A percentile compares a stretch with the other conserved stretches of the same genome.
These are phyloP conservation scores for Thumatha senex DNA, from an alignment of 2,888 invertebrate genomes.

Conservation along the genomic window DNA sequence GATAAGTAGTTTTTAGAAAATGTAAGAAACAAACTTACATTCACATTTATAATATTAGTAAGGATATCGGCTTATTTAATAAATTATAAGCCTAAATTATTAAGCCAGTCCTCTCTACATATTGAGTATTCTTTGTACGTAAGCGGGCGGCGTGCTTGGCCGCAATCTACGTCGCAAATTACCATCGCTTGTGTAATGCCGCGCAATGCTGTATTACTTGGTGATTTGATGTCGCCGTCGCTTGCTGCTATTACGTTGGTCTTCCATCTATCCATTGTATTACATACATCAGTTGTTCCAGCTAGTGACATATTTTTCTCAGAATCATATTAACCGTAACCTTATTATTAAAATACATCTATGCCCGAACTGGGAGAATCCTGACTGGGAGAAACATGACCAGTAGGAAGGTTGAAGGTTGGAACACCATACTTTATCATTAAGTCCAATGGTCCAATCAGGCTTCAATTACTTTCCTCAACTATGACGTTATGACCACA, in stretches of 20 bases:
- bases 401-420: too few species aligned
- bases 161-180: conserved; percentile 59
- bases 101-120: conserved; percentile 1
- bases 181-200: conserved; percentile 58
- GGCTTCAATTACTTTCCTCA: too few species aligned
- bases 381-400: too few species aligned
- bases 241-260: conserved; percentile 29
- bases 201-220: conserved; percentile 55
- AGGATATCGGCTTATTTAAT: too few species aligned
- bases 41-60: too few species aligned
- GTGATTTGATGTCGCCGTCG: conserved; percentile 36
- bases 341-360: too few species aligned
- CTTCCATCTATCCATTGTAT: conserved; percentile 24
- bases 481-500: too few species aligned
- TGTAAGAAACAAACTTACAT: too few species aligned
- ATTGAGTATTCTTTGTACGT: conserved; percentile 45
- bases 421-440: too few species aligned
- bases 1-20: too few species aligned
- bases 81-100: not conserved
- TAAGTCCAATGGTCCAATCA: too few species aligned
- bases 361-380: too few species aligned
- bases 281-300: conserved; percentile 24
- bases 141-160: conserved; percentile 42
- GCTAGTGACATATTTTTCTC: not conserved
- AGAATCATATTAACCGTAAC: not conserved